These are phyloP conservation scores for Garra rufa DNA, from an alignment of 2,113 vertebrate species.

Conservation along the genomic window DNA sequence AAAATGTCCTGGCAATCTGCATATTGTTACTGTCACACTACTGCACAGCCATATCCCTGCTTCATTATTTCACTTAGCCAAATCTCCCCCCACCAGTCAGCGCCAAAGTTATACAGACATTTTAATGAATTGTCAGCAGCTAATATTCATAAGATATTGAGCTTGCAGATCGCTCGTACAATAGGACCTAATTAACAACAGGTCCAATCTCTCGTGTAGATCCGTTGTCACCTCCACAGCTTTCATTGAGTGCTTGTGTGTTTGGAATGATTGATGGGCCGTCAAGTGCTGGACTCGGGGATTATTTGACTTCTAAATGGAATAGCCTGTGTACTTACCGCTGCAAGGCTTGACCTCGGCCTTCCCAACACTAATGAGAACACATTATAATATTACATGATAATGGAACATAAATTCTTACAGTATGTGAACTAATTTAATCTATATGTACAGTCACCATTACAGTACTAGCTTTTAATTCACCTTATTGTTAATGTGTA, in stretches of 20 bases:
- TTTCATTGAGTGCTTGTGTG: constrained; percentile 17
- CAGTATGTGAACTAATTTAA: constrained; percentile 26
- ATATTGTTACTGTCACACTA: constrained; percentile 56
- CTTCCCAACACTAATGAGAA: not conserved
- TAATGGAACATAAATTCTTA: constrained; percentile 60
- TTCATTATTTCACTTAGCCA: constrained; percentile 50
- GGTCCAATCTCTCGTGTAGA: constrained; percentile 53
- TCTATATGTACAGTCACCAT: not conserved
- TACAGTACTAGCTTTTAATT: not conserved
- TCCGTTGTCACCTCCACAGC: constrained; percentile 33
- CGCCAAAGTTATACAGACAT: constrained; percentile 49
- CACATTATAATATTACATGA: constrained; percentile 44
- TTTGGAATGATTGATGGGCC: constrained; percentile 45
- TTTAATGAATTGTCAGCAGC: constrained; percentile 66
- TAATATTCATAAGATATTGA: constrained; percentile 63
- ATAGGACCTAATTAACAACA: constrained; percentile 60
- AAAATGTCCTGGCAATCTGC: constrained; percentile 51
- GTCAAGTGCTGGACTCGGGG: not conserved
- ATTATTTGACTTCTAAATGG: constrained; percentile 63
- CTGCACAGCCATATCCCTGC: constrained; percentile 28
- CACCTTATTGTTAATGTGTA: not conserved
- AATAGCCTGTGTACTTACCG: constrained; percentile 42
- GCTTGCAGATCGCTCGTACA: constrained; percentile 50
- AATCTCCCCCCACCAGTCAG: constrained; percentile 29
- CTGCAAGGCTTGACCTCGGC: constrained; percentile 34